These are phyloP conservation scores for Oryzias sinensis DNA, from an alignment of 2,797 vertebrate species.

Conservation along the genomic window DNA sequence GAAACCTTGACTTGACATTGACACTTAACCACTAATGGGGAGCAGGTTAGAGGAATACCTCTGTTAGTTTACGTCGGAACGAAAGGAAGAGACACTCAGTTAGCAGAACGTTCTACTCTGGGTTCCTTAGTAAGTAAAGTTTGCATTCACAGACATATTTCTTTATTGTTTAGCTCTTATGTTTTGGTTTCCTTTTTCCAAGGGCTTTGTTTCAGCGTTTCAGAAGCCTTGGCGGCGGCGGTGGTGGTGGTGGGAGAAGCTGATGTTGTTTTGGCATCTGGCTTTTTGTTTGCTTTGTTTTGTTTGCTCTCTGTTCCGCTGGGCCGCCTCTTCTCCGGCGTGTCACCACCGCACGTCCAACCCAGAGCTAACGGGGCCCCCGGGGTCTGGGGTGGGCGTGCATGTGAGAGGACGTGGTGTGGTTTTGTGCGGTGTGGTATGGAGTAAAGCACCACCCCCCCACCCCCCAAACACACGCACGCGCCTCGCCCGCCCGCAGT, in stretches of 20 bases:
- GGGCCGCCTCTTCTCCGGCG: slow-evolving; percentile 60
- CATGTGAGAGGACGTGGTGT: slow-evolving; percentile 10
- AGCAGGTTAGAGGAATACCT: no score
- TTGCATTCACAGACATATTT: no score
- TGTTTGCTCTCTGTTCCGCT: slow-evolving; percentile 61
- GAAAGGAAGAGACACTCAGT: no score
- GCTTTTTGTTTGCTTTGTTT: slow-evolving; percentile 71
- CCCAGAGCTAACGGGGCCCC: slow-evolving; percentile 62
- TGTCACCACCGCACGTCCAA: slow-evolving; percentile 66
- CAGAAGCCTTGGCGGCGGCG: no score
- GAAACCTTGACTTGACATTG: no score
- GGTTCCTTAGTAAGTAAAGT: no score
- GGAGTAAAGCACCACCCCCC: slow-evolving; percentile 45
- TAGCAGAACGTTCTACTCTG: no score
- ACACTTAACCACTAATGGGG: no score
- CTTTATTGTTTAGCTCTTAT: no score
- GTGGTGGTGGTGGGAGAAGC: slow-evolving; percentile 2
- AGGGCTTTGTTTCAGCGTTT: no score
- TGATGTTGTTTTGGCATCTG: slow-evolving; percentile 67
- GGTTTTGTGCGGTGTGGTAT: slow-evolving; percentile 9
- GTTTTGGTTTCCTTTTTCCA: no score
- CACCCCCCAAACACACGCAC: slow-evolving; percentile 14
- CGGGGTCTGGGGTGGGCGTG: slow-evolving; percentile 40
- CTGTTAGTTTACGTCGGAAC: no score
- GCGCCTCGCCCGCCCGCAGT: slow-evolving; percentile 28